Evolutionary conservation across 2,113 vertebrate genomes (phyloP).

Genomic region (Thamnophis sirtalis): DNA sequence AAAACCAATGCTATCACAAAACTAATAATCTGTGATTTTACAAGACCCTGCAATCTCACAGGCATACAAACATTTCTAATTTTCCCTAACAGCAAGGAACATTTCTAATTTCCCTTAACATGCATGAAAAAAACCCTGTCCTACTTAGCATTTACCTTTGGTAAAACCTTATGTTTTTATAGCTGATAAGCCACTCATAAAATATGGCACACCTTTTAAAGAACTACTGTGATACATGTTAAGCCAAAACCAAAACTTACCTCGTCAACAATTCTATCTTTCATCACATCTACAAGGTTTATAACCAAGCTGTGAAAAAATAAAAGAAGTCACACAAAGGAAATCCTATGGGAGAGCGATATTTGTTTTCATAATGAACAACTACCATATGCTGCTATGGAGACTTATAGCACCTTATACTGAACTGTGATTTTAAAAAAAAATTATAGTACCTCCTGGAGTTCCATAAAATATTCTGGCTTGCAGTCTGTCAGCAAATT

Average conservation of each 20-base stretch:
- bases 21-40: no score
- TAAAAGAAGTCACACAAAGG: not conserved
- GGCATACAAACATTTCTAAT: not conserved
- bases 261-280: conserved; percentile 80
- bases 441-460: not conserved
- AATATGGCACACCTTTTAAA: not conserved
- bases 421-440: not conserved
- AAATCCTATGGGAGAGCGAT: no score
- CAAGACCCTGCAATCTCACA: not conserved
- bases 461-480: not conserved
- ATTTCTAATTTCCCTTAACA: not conserved
- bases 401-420: not conserved
- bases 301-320: conserved; percentile 77
- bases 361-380: not conserved
- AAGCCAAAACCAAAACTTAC: conserved; percentile 63
- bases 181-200: not conserved
- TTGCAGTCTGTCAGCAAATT: not conserved
- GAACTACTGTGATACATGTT: not conserved
- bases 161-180: not conserved
- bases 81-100: not conserved
- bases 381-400: not conserved
- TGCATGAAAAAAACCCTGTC: not conserved
- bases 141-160: not conserved
- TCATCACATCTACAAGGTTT: conserved; percentile 85
- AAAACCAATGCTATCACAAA: not conserved